A percentile compares a stretch with the other conserved stretches of the same genome.
Conservation (phyloP, 2,888 invertebrate genomes). For the Pollenia labialis region DNA sequence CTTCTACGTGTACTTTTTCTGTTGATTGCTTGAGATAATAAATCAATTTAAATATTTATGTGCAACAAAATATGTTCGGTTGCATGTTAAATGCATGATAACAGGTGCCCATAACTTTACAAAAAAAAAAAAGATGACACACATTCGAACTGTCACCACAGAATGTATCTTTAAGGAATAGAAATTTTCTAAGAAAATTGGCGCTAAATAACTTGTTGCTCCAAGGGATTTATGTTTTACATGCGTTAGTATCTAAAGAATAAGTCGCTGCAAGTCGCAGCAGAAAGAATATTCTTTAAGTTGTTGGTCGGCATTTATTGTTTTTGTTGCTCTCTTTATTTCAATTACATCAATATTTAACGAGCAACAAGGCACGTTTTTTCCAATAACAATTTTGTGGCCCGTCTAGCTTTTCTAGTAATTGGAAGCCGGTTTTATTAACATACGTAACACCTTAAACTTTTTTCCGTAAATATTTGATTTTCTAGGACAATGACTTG, state of each 20-base stretch:
- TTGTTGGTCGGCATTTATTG: neutral
- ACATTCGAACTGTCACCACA: conserved; percentile 22
- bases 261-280: neutral
- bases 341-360: conserved; percentile 22
- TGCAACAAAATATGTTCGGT: conserved; percentile 10
- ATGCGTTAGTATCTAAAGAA: neutral
- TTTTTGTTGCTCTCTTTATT: conserved; percentile 6
- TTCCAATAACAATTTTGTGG: conserved; percentile 3
- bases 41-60: conserved; percentile 63
- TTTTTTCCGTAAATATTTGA: neutral
- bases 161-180: conserved; percentile 10
- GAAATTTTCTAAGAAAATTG: conserved; percentile 33
- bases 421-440: conserved; percentile 20
- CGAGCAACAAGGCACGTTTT: conserved; percentile 19
- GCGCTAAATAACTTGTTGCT: conserved; percentile 46
- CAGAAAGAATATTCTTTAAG: neutral
- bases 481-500: conserved; percentile 5
- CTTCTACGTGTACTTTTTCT: neutral
- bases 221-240: neutral
- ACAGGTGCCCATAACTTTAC: conserved; percentile 60
- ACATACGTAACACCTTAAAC: neutral
- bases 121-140: conserved; percentile 29
- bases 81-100: neutral
- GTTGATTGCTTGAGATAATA: conserved; percentile 37
- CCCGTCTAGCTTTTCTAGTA: neutral